Evolutionary conservation across 2,797 vertebrate species (phyloP).

Genomic region (Salmo trutta): DNA sequence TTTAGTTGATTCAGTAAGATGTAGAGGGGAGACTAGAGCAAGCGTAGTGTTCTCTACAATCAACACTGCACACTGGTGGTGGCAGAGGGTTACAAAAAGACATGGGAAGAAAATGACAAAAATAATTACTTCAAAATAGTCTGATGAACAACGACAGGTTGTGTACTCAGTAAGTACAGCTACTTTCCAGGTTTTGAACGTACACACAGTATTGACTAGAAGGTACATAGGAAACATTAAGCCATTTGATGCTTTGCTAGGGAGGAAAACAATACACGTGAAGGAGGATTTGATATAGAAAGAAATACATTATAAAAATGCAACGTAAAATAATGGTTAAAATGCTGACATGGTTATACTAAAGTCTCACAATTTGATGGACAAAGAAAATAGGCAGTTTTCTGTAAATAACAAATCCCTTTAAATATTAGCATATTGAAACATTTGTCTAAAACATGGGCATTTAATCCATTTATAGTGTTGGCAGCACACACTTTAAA

Average conservation of each 20-base stretch:
- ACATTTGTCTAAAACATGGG: conserved; percentile 39
- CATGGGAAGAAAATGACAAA: background rate
- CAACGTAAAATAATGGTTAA: conserved; percentile 35
- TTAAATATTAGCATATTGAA: conserved; percentile 36
- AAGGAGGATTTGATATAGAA: conserved; percentile 68
- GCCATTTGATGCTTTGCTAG: conserved; percentile 64
- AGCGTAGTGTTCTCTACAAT: conserved; percentile 5
- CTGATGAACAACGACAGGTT: conserved; percentile 31
- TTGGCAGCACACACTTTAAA: conserved; percentile 48
- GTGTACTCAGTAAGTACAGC: conserved; percentile 19
- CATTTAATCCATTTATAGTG: conserved; percentile 53
- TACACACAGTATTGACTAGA: conserved; percentile 27
- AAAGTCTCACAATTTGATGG: conserved; percentile 9
- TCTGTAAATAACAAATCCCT: conserved; percentile 30
- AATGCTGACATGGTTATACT: conserved; percentile 30
- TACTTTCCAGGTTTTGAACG: conserved; percentile 18
- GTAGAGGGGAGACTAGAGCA: background rate
- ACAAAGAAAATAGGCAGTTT: conserved; percentile 8
- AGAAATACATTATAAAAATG: conserved; percentile 53
- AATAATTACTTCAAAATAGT: conserved; percentile 31
- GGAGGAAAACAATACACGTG: conserved; percentile 55
- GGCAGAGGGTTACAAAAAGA: background rate
- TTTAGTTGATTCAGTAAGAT: background rate
- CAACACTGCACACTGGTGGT: background rate
- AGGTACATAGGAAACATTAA: conserved; percentile 56